Base-by-base conservation (phyloP, 2,888 invertebrate genomes). In the Xanthia icteritia region DNA sequence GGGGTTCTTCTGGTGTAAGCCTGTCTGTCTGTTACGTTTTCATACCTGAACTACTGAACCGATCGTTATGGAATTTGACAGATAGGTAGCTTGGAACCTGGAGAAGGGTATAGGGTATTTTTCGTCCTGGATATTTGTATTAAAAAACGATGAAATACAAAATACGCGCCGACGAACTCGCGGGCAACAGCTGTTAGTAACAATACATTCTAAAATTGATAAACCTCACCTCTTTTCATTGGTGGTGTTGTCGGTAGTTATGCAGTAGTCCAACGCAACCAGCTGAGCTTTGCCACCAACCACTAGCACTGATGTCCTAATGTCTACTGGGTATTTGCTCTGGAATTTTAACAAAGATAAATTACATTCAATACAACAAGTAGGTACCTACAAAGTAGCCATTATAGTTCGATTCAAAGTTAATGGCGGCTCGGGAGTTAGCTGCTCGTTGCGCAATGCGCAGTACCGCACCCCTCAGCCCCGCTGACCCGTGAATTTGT, bases 301-400 rank as follows among this genome's bases (percentile, higher is more conserved):
- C 90, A 98, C 98, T 74, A 99, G 95, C 79, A 99, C 98, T 15
- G 98, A 98, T 0, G 99, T 98, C 92, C 98, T 98, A 79, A 99
- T 99, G 91, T 98, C 98, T 68, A 98, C 98, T 67, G 98, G 98
- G 90, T 98, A 98, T 85, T 97, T 97, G 90, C 98, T 98, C 98
- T 99, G 96, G 61, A 94, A 93, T 31, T 60, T 15, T 56, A 65
- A 73, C 20, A 56, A 11, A n/a, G n/a, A 60, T 63, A 36, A 36
- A 42, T 42, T 42, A 42, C 20, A 54, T 61, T 23, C 11, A 17
- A 17, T 48, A 66, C 31, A n/a, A 65, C 17, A 56, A n/a, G 13
- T 51, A 6, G 20, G 45, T 48, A 6, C 31, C 31, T 31, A 31
- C 31, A 31, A 20, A 8, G 23, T 51, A 23, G 20, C 54, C 54